Base-by-base conservation (phyloP, 2,888 invertebrate species). In the Aphelenchoides bicaudatus region DNA sequence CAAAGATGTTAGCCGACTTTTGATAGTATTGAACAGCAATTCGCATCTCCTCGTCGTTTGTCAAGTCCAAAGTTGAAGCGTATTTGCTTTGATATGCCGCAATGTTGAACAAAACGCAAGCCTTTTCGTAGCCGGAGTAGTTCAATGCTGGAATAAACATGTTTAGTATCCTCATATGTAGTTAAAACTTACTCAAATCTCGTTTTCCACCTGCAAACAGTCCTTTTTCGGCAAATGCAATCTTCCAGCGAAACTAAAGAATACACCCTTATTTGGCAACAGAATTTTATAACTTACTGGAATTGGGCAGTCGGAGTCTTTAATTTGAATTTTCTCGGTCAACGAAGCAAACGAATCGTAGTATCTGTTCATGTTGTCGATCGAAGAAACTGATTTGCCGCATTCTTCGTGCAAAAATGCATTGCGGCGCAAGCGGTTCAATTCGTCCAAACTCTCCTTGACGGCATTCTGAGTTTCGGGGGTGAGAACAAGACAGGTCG, bases 21-120 rank as follows among this genome's bases (percentile, higher is more conserved):
- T 90, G 94, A 71, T 93, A 87, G 58, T 91, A 84, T 82, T 91
- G 92, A 2, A 91, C 90, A 10, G 94, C 88, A 56, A 88, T 81
- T 81, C 93, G 94, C 27, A 98, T 85, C 1, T 91, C 90, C 67
- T 93, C 93, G 82, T 98, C 96, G n/a, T 73, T 73, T 68, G 91
- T 90, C 39, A 88, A 83, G 53, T 88, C 86, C 81, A 93, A 90
- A 62, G 86, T 84, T 10, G 89, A 86, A 0, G 91, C 96, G 6
- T 68, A 61, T 34, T 67, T 65, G 4, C 70, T 70, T 83, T 93
- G 92, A 75, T 93, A 83, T 0, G 94, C 91, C 31, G 88, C 96
- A 74, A 93, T 90, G 82, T 98, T 98, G 83, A 92, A 98, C 54
- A 96, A 84, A 54, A 96, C 86, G 78, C 94, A 93, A 56, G 91